Evolutionary conservation across 2,113 vertebrate genomes (phyloP).

Genomic region (Lethenteron reissneri): DNA sequence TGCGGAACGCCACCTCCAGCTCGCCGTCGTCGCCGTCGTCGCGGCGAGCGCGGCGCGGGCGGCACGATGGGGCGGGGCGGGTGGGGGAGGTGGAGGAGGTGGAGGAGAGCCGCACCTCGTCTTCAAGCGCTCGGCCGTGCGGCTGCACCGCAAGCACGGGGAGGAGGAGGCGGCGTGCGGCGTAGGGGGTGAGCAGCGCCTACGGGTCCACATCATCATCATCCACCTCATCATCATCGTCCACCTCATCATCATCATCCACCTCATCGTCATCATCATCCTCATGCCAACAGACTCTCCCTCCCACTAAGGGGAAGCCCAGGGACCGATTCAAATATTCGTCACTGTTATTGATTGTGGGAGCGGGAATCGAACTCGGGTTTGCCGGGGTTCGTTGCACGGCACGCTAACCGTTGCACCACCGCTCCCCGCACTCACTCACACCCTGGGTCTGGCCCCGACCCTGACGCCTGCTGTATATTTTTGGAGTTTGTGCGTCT

Average conservation of each 20-base stretch:
- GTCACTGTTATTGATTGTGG: too few species aligned
- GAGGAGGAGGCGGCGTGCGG: constrained; percentile 85
- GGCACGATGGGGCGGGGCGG: too few species aligned
- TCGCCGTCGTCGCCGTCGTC: constrained; percentile 7
- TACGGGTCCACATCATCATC: neutral
- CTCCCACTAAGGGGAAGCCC: neutral
- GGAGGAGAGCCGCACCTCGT: constrained; percentile 72
- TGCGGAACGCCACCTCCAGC: constrained; percentile 34
- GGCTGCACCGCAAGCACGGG: constrained; percentile 49
- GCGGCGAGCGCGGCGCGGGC: too few species aligned
- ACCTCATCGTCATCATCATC: neutral
- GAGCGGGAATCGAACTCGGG: too few species aligned
- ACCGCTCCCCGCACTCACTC: too few species aligned
- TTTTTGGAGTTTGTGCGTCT: too few species aligned
- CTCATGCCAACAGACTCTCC: neutral
- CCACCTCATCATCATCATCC: neutral
- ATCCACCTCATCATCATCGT: neutral
- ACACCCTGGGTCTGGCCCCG: too few species aligned
- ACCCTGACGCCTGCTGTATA: too few species aligned
- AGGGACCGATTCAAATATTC: neutral
- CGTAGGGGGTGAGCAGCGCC: constrained; percentile 47
- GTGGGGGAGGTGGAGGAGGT: constrained; percentile 16
- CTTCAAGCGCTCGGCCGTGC: constrained; percentile 79
- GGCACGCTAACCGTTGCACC: too few species aligned
- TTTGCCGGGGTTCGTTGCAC: too few species aligned